Base-by-base conservation (phyloP, 2,113 vertebrate species). In the Alouatta palliata region DNA sequence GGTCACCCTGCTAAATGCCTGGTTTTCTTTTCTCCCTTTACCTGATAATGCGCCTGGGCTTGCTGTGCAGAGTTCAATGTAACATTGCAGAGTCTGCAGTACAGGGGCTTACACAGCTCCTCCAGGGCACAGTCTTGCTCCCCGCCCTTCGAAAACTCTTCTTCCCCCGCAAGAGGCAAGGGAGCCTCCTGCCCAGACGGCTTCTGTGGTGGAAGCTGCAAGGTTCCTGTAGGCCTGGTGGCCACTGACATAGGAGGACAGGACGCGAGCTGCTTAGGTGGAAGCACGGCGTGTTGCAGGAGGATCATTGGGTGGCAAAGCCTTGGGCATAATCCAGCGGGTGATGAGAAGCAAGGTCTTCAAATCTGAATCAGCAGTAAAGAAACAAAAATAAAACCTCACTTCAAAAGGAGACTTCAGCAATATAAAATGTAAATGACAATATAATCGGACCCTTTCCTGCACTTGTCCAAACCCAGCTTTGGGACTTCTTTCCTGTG, bases 21-120 rank as follows among this genome's bases (percentile, higher is more conserved):
- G 54, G 37, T 87, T 68, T 88, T 93, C 82, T 80, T 73, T 75
- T 21, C 91, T 82, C 49, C 87, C 52, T 98, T 98, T 98, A 99
- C 99, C 99, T 99, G 99, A 98, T 99, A 99, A 98, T 99, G 99
- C 95, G 99, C 99, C 97, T 99, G 99, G 77, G 99, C 99, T 98
- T 99, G 99, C 97, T 99, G 99, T 3, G 99, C 99, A 0, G 99
- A 99, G 98, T 99, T 99, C 97, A 99, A 99, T 80, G 99, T 99
- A 96, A 99, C 99, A 96, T 99, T 99, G 98, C 99, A 99, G 97
- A 99, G 99, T 98, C 99, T 99, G 98, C 99, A 99, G 98, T 99
- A 99, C 76, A 99, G 98, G n/a, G 99, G 99, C 98, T 99, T 99
- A 98, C 99, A 99, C 58, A 99, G 99, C 94, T 99, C 99, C 98